Evolutionary conservation across 2,888 invertebrate species (phyloP), one percentile per base, ranked within the genome.

Genomic region (Caenorhabditis sp.): DNA sequence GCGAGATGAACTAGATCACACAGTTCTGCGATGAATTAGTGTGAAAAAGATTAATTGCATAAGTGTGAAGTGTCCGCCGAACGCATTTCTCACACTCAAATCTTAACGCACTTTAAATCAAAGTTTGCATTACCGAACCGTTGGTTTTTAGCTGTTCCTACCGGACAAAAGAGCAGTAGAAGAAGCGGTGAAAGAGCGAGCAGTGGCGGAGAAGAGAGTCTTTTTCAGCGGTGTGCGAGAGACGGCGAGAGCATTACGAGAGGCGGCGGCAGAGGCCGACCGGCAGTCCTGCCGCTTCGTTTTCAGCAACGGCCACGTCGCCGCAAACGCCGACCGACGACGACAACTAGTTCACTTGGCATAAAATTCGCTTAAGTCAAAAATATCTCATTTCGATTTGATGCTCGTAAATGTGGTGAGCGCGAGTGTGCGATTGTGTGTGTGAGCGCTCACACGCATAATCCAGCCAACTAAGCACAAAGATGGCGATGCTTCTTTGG

Each of bases 321-420:
- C 5, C 48, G 13, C n/a, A 15, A 1, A 50, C 11, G 8, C 48
- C 35, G 8, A 41, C 22, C 9, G 41, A 30, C 41, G 45, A 2
- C 30, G 32, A 32, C 55, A 27, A 56, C 56, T 66, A 66, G 58
- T 66, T 66, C 50, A 39, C 22, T 56, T 41, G 26, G 52, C 32
- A 50, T 50, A 50, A 68, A 63, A 52, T 68, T 68, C 59, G 68
- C 68, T 68, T 45, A 59, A 68, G 68, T 58, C 68, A 68, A 59
- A 68, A 68, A 68, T 68, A 68, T 59, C 58, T 68, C 58, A 59
- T 68, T 68, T 58, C 56, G 55, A 56, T 66, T 66, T 56, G 65
- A 66, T 66, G 65, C 65, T 66, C 56, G 22, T 35, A 27, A 53
- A 61, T 59, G 55, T 55, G 26, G 37, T 65, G 46, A 26, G 46